Evolutionary conservation across 1,140 invertebrate genomes (phyloP), one percentile per base, ranked within the genome.

Genomic region (Drosophila triauraria): DNA sequence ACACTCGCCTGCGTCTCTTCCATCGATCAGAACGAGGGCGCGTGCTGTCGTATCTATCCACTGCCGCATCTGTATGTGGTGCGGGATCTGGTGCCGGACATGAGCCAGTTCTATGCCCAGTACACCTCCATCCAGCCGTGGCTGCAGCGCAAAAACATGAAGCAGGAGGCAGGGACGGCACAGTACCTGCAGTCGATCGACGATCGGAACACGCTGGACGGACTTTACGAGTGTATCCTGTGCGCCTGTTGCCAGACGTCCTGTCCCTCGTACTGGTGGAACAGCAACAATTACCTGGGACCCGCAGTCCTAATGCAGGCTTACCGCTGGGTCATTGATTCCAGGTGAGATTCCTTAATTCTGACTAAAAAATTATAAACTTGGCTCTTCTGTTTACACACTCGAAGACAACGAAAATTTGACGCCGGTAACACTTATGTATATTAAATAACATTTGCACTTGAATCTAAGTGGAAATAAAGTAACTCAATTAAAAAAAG

Each of bases 261-360:
- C 20, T 99, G 98, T 82, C 98, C 98, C 0, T 98, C 97, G 9
- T 99, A 99, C 93, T 99, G 98, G 98, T 99, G 98, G 98, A 99
- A 99, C 92, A 96, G 96, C 5, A 97, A 99, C 88, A 98, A 98
- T 87, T 99, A 99, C 93, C 95, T 99, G 35, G 98, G 98, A 0
- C 98, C 98, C 2, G 98, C 98, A 13, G 97, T 98, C 7, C 94
- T 99, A 13, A 97, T 99, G 97, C 98, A 99, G 93, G 96, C 95
- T 4, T 98, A 96, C 83, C 95, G 98, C 78, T 99, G 99, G 99
- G 97, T 99, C 51, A 98, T 99, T 81, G 99, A 99, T 93, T 99
- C 98, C 1, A 94, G 65, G 65, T 67, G 15, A 9, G 35, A 15
- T 15, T 30, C 2, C n/a, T 20, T 27, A 13, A 13, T 6, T 13